Base-by-base conservation (phyloP, 2,113 vertebrate genomes). In the Heteronetta atricapilla region DNA sequence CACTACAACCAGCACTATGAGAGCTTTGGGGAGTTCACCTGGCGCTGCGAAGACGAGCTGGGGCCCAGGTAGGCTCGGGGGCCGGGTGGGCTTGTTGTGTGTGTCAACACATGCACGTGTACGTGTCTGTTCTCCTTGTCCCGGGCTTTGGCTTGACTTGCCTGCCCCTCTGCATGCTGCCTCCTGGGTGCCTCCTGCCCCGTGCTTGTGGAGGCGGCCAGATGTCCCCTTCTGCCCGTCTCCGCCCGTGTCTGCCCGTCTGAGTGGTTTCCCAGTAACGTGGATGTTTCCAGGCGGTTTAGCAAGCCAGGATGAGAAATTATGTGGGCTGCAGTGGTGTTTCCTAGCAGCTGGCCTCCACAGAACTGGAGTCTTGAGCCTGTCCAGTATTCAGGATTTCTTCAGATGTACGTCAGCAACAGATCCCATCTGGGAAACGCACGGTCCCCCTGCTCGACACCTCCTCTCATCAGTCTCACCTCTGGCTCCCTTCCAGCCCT, bases 1-100 rank as follows among this genome's bases (percentile, higher is more conserved):
- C 99, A 99, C 96, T 99, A 99, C 96, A 99, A 99, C 96, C 99
- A 99, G 95, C 99, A 99, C 96, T 99, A 99, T 0, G 99, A 99
- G 97, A 99, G 99, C 94, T 99, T 99, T 15, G 99, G 99, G 23
- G 99, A 99, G 92, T 99, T 99, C 97, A 99, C 99, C 69, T 99
- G 99, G 99, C 98, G 99, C 68, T 99, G 99, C 86, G 99, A 99
- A 87, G 99, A 99, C 42, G 99, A 99, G 92, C 96, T 99, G 13
- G 99, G 99, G 22, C 99, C 99, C 93, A 99, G 99, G 99, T 99
- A 98, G 86, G 55, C 19, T 84, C 0, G 0, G 26, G 25, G 73
- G 48, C 21, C 25, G n/a, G 38, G 8, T 0, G n/a, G 34, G 18
- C 13, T 92, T 4, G 42, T 40, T 69, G 55, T 18, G 19, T 1